Evolutionary conservation across 2,888 invertebrate genomes (phyloP).

Genomic region (Drosophila demipolita): DNA sequence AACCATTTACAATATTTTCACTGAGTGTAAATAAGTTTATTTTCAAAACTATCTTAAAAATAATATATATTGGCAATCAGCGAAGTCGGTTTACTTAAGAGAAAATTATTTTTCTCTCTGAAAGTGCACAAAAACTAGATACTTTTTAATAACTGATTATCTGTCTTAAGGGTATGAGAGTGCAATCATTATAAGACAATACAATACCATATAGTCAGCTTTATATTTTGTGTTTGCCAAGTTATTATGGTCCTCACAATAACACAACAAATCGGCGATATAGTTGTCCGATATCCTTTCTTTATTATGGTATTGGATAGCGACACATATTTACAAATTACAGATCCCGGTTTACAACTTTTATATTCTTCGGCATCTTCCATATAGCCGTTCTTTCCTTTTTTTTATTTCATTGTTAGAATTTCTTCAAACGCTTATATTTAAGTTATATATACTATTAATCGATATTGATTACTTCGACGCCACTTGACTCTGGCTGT

Average conservation of each 20-base stretch:
- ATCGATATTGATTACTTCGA: slow-evolving; percentile 75
- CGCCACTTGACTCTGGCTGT: slow-evolving; percentile 4
- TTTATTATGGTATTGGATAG: no score
- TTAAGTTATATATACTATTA: slow-evolving; percentile 34
- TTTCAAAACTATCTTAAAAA: background rate
- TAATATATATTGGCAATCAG: background rate
- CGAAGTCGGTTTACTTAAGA: background rate
- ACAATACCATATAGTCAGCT: no score
- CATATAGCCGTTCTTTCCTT: background rate
- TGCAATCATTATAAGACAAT: background rate
- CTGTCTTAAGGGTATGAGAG: background rate
- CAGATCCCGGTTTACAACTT: background rate
- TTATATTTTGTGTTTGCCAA: background rate
- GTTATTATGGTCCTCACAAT: background rate
- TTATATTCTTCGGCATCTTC: background rate
- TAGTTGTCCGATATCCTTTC: background rate
- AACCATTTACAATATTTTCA: background rate
- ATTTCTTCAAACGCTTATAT: background rate
- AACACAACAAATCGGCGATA: background rate
- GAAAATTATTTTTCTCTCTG: background rate
- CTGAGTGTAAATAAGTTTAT: background rate
- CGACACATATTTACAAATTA: no score
- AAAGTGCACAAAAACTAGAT: background rate
- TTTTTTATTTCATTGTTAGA: slow-evolving; percentile 25
- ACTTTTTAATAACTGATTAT: background rate